Base-by-base conservation (phyloP, 1,140 invertebrate genomes). In the Lordiphosa stackelbergi region DNA sequence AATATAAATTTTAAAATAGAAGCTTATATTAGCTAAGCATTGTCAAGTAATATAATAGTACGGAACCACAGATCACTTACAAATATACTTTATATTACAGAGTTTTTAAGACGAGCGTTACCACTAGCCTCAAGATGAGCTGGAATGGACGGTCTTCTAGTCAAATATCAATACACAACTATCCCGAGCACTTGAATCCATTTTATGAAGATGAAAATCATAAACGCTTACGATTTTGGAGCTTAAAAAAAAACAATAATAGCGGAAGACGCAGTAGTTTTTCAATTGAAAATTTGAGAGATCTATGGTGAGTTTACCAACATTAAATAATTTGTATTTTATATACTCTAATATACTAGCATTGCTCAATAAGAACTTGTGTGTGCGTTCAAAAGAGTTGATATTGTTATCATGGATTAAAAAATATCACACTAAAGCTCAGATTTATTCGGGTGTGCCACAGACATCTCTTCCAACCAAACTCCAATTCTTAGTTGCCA, bases 141-240 rank as follows among this genome's bases (percentile, higher is more conserved):
- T 61, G 69, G 36, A 68, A 72, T 42, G 75, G 75, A 36, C 63
- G 85, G 16, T 78, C 71, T 13, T 72, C 73, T 40, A 87, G 85
- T 75, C 69, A 74, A 58, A 69, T 85, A 51, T 90, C 90, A 41
- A 90, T 92, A 66, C 89, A 92, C 85, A 90, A 93, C 84, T 93
- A 93, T 86, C 92, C 92, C 12, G 92, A 93, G 75, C 92, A 93
- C 77, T 87, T 93, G 36, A 93, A 93, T 88, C 92, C 92, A 4
- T 93, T 93, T 85, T 90, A 90, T 58, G 92, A 93, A 58, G 92
- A 92, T 41, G 90, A 91, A 59, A 90, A 91, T 65, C 90, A 91
- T 59, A 90, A 89, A 56, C 90, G 89, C 58, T 88, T 91, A 28
- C 71, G 90, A 24, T 91, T 91, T 73, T 91, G 90, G 90, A 89